Percentiles rank a stretch among this genome's conserved stretches.
These are phyloP conservation scores for Dasysyrphus tricinctus DNA, from an alignment of 2,888 invertebrate species.

Conservation along the genomic window DNA sequence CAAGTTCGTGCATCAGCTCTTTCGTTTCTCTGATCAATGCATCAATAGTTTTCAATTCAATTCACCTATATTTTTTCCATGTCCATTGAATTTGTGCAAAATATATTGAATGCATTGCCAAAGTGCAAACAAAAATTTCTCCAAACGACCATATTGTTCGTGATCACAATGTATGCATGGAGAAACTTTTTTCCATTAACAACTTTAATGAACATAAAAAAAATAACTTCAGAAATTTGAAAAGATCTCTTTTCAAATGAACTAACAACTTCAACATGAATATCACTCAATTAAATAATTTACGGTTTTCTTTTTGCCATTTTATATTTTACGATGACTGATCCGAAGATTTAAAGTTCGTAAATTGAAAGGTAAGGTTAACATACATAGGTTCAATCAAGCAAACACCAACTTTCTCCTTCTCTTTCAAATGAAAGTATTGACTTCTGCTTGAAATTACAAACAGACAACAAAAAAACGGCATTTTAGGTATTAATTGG, in stretches of 20 bases:
- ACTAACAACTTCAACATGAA: slow-evolving; percentile 27
- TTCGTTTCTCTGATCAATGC: slow-evolving; percentile 19
- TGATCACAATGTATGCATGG: not conserved
- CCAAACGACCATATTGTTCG: slow-evolving; percentile 55
- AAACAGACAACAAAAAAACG: slow-evolving; percentile 3
- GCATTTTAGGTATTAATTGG: slow-evolving; percentile 30
- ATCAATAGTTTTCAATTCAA: slow-evolving; percentile 1
- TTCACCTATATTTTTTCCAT: slow-evolving; percentile 17
- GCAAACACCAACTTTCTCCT: slow-evolving; percentile 66
- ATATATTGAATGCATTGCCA: slow-evolving; percentile 15
- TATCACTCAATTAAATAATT: slow-evolving; percentile 30
- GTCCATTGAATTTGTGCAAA: not conserved
- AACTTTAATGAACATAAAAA: not conserved
- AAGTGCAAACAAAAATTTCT: slow-evolving; percentile 47
- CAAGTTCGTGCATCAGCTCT: slow-evolving; percentile 58
- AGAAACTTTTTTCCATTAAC: slow-evolving; percentile 20
- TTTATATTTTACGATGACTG: slow-evolving; percentile 10
- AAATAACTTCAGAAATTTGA: not conserved
- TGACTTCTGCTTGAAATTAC: slow-evolving; percentile 1
- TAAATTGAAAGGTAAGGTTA: slow-evolving; percentile 21
- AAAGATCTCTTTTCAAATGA: slow-evolving; percentile 2
- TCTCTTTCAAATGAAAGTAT: slow-evolving; percentile 67
- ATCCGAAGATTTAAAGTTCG: slow-evolving; percentile 5
- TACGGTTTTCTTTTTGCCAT: slow-evolving; percentile 17
- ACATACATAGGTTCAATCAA: slow-evolving; percentile 1